Evolutionary conservation across 2,797 vertebrate genomes (phyloP).

Genomic region (Hypotaenidia okinawae): DNA sequence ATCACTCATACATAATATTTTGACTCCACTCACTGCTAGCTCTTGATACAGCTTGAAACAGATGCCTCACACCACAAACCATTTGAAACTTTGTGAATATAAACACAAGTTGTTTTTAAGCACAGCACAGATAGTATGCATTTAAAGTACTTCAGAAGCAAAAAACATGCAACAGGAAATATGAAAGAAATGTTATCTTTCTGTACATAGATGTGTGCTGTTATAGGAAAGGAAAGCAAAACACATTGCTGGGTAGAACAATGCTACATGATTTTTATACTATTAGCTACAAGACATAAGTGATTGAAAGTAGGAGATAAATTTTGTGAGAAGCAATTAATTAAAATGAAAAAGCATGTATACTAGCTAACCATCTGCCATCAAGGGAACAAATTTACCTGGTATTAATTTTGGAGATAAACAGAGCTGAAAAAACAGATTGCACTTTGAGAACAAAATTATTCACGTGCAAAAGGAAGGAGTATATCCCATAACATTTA

Average conservation of each 20-base stretch:
- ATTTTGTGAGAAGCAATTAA: background rate
- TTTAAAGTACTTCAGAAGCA: background rate
- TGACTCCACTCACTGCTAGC: background rate
- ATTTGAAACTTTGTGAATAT: background rate
- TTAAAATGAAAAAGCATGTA: background rate
- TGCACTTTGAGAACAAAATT: conserved; percentile 11
- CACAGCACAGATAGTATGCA: background rate
- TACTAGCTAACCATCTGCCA: conserved; percentile 35
- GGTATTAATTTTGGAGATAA: conserved; percentile 40
- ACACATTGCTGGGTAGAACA: background rate
- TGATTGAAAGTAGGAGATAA: background rate
- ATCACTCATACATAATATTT: background rate
- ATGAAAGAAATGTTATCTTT: background rate
- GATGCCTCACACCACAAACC: background rate
- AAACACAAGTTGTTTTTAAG: background rate
- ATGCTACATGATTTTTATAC: background rate
- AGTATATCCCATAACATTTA: background rate
- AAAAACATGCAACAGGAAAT: background rate
- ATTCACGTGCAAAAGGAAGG: background rate
- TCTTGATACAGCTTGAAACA: background rate
- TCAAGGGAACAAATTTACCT: conserved; percentile 30
- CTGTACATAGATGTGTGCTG: background rate
- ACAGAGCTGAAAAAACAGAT: conserved; percentile 1
- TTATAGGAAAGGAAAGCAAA: background rate
- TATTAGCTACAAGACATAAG: background rate